phyloP scores from a whole-genome alignment of 2,113 vertebrate species.

The Callospermophilus lateralis region DNA sequence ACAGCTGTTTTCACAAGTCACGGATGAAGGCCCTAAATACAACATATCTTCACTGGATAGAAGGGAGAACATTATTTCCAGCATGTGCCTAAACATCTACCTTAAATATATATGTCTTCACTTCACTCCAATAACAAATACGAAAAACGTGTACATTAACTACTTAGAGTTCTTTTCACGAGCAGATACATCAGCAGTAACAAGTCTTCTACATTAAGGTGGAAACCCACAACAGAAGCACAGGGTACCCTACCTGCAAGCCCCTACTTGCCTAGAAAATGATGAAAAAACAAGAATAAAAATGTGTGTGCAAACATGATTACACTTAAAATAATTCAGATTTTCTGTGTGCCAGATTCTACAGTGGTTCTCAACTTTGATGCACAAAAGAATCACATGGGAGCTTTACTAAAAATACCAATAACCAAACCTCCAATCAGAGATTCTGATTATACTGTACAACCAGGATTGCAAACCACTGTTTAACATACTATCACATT shows the following conservation, averaged over 20 bases:
- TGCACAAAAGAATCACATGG: background rate
- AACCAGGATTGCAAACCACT: background rate
- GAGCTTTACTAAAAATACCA: background rate
- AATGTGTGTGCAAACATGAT: accelerated
- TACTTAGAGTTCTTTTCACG: background rate
- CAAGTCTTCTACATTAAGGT: background rate
- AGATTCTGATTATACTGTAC: background rate
- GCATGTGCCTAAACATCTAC: background rate
- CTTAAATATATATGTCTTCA: background rate
- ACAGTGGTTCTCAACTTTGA: background rate
- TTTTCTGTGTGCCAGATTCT: background rate
- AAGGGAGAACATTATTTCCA: background rate
- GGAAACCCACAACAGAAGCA: background rate
- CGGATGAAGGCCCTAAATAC: background rate
- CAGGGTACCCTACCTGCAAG: background rate
- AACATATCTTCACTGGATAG: background rate
- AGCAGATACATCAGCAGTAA: background rate
- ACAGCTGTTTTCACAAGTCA: background rate
- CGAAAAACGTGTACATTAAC: background rate
- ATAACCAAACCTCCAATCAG: background rate
- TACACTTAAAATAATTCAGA: background rate
- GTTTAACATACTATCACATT: background rate
- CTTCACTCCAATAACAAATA: background rate
- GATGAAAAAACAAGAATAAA: background rate
- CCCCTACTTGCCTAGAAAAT: background rate